These are phyloP conservation scores for Enteromius anoplus DNA, from an alignment of 2,797 vertebrate genomes.

Conservation along the genomic window DNA sequence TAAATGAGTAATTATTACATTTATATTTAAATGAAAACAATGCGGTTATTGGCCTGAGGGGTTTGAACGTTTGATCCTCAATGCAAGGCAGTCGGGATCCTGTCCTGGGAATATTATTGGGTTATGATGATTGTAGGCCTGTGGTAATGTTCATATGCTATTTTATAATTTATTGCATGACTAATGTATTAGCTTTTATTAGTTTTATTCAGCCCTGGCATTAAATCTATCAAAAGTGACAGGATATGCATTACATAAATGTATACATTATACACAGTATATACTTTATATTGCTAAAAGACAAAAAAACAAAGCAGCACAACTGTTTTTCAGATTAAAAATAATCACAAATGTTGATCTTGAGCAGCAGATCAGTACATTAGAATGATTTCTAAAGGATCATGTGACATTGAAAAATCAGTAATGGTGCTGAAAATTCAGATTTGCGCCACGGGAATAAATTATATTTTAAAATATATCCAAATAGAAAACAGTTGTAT, in stretches of 20 bases:
- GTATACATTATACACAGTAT: no score
- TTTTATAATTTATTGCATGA: neutral
- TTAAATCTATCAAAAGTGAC: neutral
- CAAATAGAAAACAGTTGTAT: neutral
- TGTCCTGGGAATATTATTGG: neutral
- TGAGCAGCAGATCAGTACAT: no score
- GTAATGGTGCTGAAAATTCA: neutral
- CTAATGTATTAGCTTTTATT: neutral
- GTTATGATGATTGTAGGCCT: neutral
- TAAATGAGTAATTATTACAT: constrained; percentile 18
- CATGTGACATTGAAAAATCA: neutral
- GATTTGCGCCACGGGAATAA: neutral
- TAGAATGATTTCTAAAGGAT: neutral
- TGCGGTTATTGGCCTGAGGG: neutral
- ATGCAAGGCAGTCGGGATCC: neutral
- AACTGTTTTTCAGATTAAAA: neutral
- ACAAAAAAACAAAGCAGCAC: neutral
- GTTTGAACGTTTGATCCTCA: neutral
- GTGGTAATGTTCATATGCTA: neutral
- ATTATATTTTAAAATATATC: neutral
- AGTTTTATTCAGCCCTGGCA: neutral
- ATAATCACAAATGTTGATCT: neutral
- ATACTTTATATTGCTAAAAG: neutral
- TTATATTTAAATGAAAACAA: neutral
- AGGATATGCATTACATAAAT: neutral